phyloP scores from a whole-genome alignment of 2,888 invertebrate genomes.

The Lasioglossum villosulum region DNA sequence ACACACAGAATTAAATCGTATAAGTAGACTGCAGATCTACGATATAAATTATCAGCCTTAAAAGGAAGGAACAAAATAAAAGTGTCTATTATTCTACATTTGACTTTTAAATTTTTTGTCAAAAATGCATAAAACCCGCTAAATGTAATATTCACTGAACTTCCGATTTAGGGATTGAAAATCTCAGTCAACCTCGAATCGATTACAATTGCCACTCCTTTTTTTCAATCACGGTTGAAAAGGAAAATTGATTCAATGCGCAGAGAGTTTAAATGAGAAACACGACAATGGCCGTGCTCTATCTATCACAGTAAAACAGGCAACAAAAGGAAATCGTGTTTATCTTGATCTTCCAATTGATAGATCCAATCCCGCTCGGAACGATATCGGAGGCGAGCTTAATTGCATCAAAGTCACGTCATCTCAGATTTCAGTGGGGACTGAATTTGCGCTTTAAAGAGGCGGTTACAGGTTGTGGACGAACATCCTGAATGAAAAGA shows the following conservation, averaged over 20 bases:
- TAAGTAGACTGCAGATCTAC: background rate
- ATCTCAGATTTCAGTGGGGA: constrained; percentile 38
- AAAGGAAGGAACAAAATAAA: background rate
- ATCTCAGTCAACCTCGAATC: background rate
- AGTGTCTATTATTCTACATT: background rate
- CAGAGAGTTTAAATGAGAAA: background rate
- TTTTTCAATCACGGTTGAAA: background rate
- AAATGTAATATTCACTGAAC: background rate
- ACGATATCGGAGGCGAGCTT: constrained; percentile 27
- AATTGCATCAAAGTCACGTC: constrained; percentile 48
- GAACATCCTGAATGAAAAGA: constrained; percentile 67
- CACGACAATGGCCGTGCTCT: background rate
- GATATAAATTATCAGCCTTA: background rate
- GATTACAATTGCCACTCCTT: background rate
- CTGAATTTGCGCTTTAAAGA: constrained; percentile 60
- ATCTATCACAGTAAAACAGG: background rate
- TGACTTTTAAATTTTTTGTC: background rate
- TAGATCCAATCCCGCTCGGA: constrained; percentile 1
- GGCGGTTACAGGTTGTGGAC: constrained; percentile 66
- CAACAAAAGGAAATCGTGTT: background rate
- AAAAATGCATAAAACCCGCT: background rate
- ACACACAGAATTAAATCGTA: background rate
- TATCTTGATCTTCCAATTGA: background rate
- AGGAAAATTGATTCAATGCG: constrained; percentile 6
- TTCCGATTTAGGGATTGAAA: background rate